Evolutionary conservation across 2,797 vertebrate genomes (phyloP), one percentile per base, ranked within the genome.

Genomic region (Phalanger gymnotis): DNA sequence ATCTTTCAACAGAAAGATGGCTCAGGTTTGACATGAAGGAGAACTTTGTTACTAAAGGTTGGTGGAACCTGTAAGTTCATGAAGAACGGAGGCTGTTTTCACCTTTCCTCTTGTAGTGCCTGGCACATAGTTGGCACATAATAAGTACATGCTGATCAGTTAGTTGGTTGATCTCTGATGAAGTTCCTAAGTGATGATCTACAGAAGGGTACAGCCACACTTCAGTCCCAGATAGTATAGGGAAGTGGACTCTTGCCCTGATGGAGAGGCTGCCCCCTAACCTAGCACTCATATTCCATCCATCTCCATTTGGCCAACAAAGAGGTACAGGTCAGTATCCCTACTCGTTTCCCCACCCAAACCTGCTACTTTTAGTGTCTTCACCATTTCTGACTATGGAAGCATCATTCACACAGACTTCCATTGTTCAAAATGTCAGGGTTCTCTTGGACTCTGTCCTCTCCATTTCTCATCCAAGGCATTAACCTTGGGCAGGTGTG

Each of bases 11-110:
- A 54, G 11, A 30, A 3, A 7, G 16, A 4, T 2, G 3, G 16
- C 0, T 0, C 0, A 14, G 55, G 34, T 54, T 34, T 0, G 30
- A 31, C 9, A 1, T 22, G 3, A 34, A 34, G 14, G n/a, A 5
- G 4, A 31, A 7, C 19, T 73, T 34, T 31, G 16, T 5, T 3
- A 34, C 5, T 25, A 0, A 0, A 1, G 22, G 5, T 16, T 2
- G n/a, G 5, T 30, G 5, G 13, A 56, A 27, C 5, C 25, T 7
- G 0, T 4, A 53, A 27, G 58, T 4, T 27, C 0, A 73, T 22
- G 19, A 16, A 9, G 19, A n/a, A n/a, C 66, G 40, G n/a, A 73
- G 66, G 10, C n/a, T 73, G 14, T 7, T 73, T 40, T 25, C 19
- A n/a, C 19, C 14, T 73, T 40, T n/a, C n/a, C n/a, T n/a, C n/a